Evolutionary conservation across 2,888 invertebrate species (phyloP).

Genomic region (Lymantria monacha): DNA sequence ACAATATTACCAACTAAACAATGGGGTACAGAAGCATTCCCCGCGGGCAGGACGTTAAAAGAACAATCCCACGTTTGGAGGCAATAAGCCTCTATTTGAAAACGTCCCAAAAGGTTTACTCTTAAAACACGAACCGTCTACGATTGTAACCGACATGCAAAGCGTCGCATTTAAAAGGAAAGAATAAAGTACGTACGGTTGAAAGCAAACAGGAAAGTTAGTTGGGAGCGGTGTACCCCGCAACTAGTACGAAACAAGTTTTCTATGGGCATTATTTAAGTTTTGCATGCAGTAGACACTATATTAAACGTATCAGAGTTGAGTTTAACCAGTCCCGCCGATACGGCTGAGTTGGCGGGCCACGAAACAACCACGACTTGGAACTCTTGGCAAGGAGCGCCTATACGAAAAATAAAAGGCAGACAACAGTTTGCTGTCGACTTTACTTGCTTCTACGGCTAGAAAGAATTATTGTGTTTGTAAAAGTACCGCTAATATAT

Average conservation of each 20-base stretch:
- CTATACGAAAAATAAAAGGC: slow-evolving; percentile 71
- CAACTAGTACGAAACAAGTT: slow-evolving; percentile 60
- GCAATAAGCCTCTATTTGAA: slow-evolving; percentile 66
- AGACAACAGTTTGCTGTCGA: slow-evolving; percentile 65
- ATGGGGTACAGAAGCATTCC: slow-evolving; percentile 40
- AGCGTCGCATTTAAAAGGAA: slow-evolving; percentile 63
- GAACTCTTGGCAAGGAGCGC: slow-evolving; percentile 67
- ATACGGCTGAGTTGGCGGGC: slow-evolving; percentile 58
- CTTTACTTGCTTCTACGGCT: slow-evolving; percentile 36
- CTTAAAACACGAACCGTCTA: slow-evolving; percentile 59
- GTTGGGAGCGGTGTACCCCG: slow-evolving; percentile 50
- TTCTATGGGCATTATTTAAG: slow-evolving; percentile 73
- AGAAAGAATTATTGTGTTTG: slow-evolving; percentile 37
- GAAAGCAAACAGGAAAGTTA: slow-evolving; percentile 68
- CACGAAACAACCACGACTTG: slow-evolving; percentile 63
- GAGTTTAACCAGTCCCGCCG: slow-evolving; percentile 68
- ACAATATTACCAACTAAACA: slow-evolving; percentile 56
- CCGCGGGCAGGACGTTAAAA: slow-evolving; percentile 49
- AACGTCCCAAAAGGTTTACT: slow-evolving; percentile 64
- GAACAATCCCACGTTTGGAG: slow-evolving; percentile 56
- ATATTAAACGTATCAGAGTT: slow-evolving; percentile 68
- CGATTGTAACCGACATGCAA: slow-evolving; percentile 68
- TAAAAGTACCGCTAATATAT: slow-evolving; percentile 26
- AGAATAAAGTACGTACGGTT: slow-evolving; percentile 60
- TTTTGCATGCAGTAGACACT: slow-evolving; percentile 62